Percentiles rank a stretch among this genome's conserved stretches.
Evolutionary conservation across 2,113 vertebrate genomes (phyloP).

Genomic region (Coryphaenoides rupestris): DNA sequence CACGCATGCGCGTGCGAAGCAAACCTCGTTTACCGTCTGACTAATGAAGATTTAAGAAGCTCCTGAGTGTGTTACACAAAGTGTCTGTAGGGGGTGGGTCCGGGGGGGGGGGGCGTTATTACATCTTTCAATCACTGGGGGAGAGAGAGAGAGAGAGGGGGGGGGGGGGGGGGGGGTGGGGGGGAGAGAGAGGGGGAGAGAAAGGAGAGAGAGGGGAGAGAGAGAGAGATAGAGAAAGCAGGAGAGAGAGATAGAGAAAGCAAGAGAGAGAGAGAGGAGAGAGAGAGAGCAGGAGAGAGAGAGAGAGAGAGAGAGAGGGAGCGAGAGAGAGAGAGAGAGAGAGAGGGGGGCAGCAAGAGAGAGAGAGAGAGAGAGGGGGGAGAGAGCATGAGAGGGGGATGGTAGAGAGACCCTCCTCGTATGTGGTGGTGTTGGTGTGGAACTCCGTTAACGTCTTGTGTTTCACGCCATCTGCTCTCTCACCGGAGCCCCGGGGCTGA

Average conservation of each 20-base stretch:
- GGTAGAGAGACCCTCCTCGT: no score
- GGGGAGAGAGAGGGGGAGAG: neutral
- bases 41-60: conserved; percentile 70
- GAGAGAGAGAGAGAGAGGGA: neutral
- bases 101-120: conserved; percentile 26
- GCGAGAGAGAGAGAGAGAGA: neutral
- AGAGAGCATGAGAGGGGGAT: no score
- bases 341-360: neutral
- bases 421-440: neutral
- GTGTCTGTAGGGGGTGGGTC: conserved; percentile 45
- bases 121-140: conserved; percentile 47
- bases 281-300: neutral
- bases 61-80: conserved; percentile 49
- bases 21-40: conserved; percentile 63
- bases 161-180: no score
- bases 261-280: neutral
- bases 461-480: conserved; percentile 42
- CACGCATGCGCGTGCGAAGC: conserved; percentile 47
- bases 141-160: conserved; percentile 11
- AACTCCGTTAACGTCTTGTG: conserved; percentile 5
- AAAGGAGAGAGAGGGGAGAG: conserved; percentile 5
- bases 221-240: neutral
- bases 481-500: conserved; percentile 6
- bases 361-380: conserved; percentile 6
- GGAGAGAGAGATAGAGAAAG: neutral